Conservation (phyloP, 2,888 invertebrate genomes). For the Drosophila anomalata region DNA sequence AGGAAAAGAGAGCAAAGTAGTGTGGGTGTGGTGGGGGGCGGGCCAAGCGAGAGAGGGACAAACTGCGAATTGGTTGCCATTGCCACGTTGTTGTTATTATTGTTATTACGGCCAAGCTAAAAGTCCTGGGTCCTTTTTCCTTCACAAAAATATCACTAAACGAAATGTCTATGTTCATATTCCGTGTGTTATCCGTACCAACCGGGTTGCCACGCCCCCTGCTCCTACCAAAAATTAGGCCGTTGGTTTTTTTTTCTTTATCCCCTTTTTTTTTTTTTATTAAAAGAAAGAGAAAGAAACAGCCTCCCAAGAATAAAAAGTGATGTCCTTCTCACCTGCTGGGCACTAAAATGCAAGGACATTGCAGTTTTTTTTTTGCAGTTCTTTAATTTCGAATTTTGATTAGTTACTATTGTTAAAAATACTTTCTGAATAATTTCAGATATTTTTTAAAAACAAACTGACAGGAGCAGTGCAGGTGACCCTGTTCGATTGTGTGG, state of each 20-base stretch:
- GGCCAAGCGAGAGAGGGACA: neutral
- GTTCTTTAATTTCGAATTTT: conserved; percentile 7
- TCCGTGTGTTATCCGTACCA: conserved; percentile 36
- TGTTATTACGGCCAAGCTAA: conserved; percentile 1
- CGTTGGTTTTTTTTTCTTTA: neutral
- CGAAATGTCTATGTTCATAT: conserved; percentile 18
- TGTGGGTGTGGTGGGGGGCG: neutral
- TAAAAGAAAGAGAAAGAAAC: conserved; percentile 8
- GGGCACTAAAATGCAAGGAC: conserved; percentile 82
- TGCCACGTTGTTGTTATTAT: conserved; percentile 32
- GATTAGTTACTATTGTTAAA: neutral
- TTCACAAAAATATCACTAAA: conserved; percentile 6
- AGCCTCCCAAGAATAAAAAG: conserved; percentile 36
- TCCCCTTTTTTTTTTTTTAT: neutral
- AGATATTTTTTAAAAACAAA: neutral
- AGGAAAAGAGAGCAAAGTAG: conserved; percentile 3
- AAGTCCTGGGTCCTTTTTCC: neutral
- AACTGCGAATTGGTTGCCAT: conserved; percentile 28
- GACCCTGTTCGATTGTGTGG: neutral
- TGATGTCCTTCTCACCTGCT: conserved; percentile 78
- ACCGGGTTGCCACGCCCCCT: conserved; percentile 18
- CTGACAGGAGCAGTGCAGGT: neutral
- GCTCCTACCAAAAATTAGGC: conserved; percentile 7
- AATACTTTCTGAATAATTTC: neutral
- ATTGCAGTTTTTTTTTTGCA: conserved; percentile 59